Percentiles rank a stretch among this genome's conserved stretches.
These are phyloP conservation scores for Toxotes lorentzi DNA, from an alignment of 2,797 vertebrate genomes.

Conservation along the genomic window DNA sequence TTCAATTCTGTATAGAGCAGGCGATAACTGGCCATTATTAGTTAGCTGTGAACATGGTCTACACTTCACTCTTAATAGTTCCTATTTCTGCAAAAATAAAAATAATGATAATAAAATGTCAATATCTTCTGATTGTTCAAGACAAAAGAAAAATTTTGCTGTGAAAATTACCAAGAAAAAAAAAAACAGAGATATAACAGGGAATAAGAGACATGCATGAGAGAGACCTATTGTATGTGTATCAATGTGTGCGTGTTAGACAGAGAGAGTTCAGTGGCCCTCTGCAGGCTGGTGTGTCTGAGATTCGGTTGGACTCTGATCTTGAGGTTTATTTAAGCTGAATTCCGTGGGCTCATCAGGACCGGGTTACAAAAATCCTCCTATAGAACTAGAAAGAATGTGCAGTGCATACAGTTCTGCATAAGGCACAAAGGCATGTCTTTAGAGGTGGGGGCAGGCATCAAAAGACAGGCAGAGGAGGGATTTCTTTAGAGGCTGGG, in stretches of 20 bases:
- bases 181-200: constrained; percentile 36
- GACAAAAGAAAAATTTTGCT: constrained; percentile 37
- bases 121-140: not conserved
- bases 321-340: constrained; percentile 88
- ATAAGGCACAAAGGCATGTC: constrained; percentile 87
- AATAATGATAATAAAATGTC: not conserved
- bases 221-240: constrained; percentile 24
- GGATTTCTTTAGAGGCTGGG: constrained; percentile 84
- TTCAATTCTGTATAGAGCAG: constrained; percentile 14
- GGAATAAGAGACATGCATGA: constrained; percentile 26
- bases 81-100: constrained; percentile 21
- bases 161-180: constrained; percentile 43
- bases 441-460: constrained; percentile 84
- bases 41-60: constrained; percentile 15
- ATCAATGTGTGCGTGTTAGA: constrained; percentile 28
- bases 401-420: constrained; percentile 86
- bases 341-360: constrained; percentile 86
- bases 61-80: constrained; percentile 6
- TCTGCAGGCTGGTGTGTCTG: constrained; percentile 74
- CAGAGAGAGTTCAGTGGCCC: constrained; percentile 73
- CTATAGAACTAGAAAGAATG: constrained; percentile 88
- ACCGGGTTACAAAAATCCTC: constrained; percentile 84
- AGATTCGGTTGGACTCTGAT: constrained; percentile 80
- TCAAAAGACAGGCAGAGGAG: constrained; percentile 85
- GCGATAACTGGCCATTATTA: constrained; percentile 23